Evolutionary conservation across 1,140 invertebrate species (phyloP), one percentile per base, ranked within the genome.

Genomic region (Idris sp.): DNA sequence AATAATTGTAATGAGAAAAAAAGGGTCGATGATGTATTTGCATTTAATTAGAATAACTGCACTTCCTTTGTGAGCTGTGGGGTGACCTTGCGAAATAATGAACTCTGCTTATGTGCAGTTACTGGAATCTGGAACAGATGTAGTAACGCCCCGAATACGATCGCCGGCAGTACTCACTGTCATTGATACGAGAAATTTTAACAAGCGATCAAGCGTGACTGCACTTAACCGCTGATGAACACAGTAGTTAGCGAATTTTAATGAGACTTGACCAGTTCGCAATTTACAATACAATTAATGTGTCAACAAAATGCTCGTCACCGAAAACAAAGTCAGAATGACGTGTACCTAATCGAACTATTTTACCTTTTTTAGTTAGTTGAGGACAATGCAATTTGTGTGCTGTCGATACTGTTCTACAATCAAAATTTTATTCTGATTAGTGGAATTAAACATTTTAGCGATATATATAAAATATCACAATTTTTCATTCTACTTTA

Each of bases 141-240:
- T 33, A 62, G 58, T 62, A 49, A 62, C 58, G 44, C 44, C 58
- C 44, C 58, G 58, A 62, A 62, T 62, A 62, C 44, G 44, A 49
- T 41, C 36, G 44, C 26, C 44, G 35, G 36, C 25, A 51, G 26
- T 30, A 59, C 26, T 41, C 40, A 59, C 26, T 41, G 46, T 62
- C 58, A 62, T 62, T 62, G 35, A 62, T 62, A 49, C 58, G 58
- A 51, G 58, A 51, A 59, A 59, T 59, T 59, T 33, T 48, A 48
- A 48, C 33, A n/a, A n/a, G 56, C 56, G 40, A 44, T 30, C 41
- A 40, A 59, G 2, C 56, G 22, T 59, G 15, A 59, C 56, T 18
- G 22, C n/a, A 36, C 2, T 44, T 30, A 0, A 36, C 19, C 54
- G 43, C 30, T 30, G 56, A 59, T 59, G 56, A 46, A 40, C 56